A percentile compares a stretch with the other conserved stretches of the same genome.
Evolutionary conservation across 2,888 invertebrate genomes (phyloP).

Genomic region (Nomada ferruginata): DNA sequence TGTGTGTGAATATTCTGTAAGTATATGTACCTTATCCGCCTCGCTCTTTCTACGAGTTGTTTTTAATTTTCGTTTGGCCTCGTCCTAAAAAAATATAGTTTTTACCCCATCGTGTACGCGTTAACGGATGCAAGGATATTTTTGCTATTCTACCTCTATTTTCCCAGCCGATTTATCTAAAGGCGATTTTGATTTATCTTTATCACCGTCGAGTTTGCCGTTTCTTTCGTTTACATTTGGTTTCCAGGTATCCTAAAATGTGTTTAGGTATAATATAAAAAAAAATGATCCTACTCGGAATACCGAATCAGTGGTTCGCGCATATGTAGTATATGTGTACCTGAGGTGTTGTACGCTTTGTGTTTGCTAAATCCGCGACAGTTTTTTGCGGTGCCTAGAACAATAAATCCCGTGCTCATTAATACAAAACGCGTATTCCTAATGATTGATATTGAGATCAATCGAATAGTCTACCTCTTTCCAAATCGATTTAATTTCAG

Average conservation of each 20-base stretch:
- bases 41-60: conserved; percentile 40
- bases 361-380: neutral
- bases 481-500: conserved; percentile 44
- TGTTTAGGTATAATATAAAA: conserved; percentile 3
- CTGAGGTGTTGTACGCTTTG: conserved; percentile 2
- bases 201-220: conserved; percentile 1
- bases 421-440: neutral
- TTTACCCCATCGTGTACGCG: neutral
- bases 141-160: conserved; percentile 42
- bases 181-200: conserved; percentile 19
- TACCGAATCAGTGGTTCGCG: neutral
- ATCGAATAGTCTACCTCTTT: conserved; percentile 39
- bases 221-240: conserved; percentile 11
- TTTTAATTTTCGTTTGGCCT: conserved; percentile 51
- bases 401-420: neutral
- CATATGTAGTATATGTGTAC: conserved; percentile 9
- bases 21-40: conserved; percentile 55
- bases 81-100: conserved; percentile 58
- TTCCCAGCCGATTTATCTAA: neutral
- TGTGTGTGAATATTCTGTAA: neutral
- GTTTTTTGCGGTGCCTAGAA: conserved; percentile 34
- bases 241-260: conserved; percentile 49
- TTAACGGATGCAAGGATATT: neutral
- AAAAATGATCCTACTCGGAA: neutral
- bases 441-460: neutral